Evolutionary conservation across 1,140 invertebrate species (phyloP).

Genomic region (Phenacoccus solenopsis): DNA sequence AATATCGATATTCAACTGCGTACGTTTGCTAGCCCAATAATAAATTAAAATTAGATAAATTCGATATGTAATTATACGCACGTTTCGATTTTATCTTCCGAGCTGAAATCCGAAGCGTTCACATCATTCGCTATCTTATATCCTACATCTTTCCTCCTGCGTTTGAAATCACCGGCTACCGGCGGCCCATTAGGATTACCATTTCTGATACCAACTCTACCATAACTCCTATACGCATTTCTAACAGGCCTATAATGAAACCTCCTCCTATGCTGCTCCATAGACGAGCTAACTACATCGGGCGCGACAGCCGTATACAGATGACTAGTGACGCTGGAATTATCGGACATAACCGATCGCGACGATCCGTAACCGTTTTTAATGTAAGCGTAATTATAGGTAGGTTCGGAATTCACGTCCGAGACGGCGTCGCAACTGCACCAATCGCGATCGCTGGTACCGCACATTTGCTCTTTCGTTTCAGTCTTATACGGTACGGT

Average conservation of each 20-base stretch:
- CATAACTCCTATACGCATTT: background rate
- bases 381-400: conserved; percentile 7
- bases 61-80: no score
- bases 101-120: background rate
- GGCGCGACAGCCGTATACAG: background rate
- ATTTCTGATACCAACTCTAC: background rate
- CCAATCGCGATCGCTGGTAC: conserved; percentile 8
- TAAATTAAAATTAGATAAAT: no score
- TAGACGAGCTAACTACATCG: background rate
- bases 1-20: no score
- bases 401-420: background rate
- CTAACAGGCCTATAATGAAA: background rate
- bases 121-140: background rate
- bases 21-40: no score
- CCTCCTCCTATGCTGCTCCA: background rate
- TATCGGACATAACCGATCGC: background rate
- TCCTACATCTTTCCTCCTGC: background rate
- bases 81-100: background rate
- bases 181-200: background rate
- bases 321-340: conserved; percentile 8
- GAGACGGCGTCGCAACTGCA: conserved; percentile 5
- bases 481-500: background rate
- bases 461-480: conserved; percentile 9
- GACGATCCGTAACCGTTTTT: background rate
- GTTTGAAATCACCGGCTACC: background rate